Base-by-base conservation (phyloP, 35 echinoderm and acorn worm genomes). In the Ophiothrix spiculata region DNA sequence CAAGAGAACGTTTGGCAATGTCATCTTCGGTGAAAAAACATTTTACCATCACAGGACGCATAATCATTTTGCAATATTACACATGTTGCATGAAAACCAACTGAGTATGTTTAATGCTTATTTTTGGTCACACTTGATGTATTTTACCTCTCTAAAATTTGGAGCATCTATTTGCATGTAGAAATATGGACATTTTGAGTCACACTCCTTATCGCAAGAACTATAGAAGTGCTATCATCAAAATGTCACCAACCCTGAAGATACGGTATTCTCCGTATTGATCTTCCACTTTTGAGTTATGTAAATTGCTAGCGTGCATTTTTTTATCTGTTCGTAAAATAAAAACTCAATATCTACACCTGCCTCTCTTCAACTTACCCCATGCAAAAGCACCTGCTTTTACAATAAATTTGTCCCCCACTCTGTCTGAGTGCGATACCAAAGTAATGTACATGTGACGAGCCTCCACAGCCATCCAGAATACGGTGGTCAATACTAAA, bases 381-480 rank as follows among this genome's bases (percentile, higher is more conserved):
- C 93, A 94, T 79, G 88, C 93, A 33, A 88, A 64, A 37, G 87
- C 23, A 8, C 60, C 73, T 21, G 88, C 88, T 42, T 94, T 94
- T 16, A 85, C 39, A 15, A 94, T 75, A 45, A 94, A 94, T 33
- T 64, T 36, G 0, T 76, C 49, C 1, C 86, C 85, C 31, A 87
- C 85, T 21, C 40, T 54, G 17, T 91, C 84, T 35, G 91, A 94
- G 16, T 90, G 84, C 38, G 86, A 82, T 14, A 94, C 85, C 25
- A 94, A 75, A 60, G 75, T 81, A 38, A 90, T 75, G 54, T 94
- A 94, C 88, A 94, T 90, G 56, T 94, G 90, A 39, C 84, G 84
- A 35, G 93, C 93, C 74, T 94, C 93, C 15, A 87, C 88, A 0
- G 77, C 93, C 93, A 94, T 94, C 93, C 93, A 94, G 39, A 91